phyloP scores from a whole-genome alignment of 2,797 vertebrate species.

The Cyclura pinguis region DNA sequence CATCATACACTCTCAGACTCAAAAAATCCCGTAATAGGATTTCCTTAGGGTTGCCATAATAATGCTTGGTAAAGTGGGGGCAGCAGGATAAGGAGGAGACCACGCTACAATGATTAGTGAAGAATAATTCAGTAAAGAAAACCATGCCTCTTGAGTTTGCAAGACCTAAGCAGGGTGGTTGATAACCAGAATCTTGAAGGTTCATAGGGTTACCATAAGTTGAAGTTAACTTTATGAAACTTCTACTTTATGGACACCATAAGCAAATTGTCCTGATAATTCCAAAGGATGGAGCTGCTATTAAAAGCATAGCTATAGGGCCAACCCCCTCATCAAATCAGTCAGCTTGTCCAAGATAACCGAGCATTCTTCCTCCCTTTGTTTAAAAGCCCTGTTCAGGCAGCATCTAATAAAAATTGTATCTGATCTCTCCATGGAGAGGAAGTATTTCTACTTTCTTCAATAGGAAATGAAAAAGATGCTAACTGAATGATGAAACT shows the following conservation, averaged over 20 bases:
- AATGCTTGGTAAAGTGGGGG: too few relatives aligned
- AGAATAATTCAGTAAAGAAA: too few relatives aligned
- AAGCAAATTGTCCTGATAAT: background rate
- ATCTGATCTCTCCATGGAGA: slow-evolving; percentile 53
- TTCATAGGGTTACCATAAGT: too few relatives aligned
- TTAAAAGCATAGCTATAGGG: background rate
- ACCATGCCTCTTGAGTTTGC: too few relatives aligned
- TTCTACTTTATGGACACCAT: background rate
- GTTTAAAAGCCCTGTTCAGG: slow-evolving; percentile 23
- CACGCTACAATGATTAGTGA: too few relatives aligned
- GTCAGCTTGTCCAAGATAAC: background rate
- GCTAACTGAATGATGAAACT: slow-evolving; percentile 31
- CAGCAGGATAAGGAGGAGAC: too few relatives aligned
- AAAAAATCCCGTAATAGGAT: too few relatives aligned
- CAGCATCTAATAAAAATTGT: slow-evolving; percentile 51
- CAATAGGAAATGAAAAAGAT: slow-evolving; percentile 66
- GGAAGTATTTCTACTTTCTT: slow-evolving; percentile 42
- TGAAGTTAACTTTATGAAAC: too few relatives aligned
- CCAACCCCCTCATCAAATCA: background rate
- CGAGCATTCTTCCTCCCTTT: background rate
- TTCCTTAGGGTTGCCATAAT: too few relatives aligned
- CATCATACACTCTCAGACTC: too few relatives aligned
- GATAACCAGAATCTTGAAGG: too few relatives aligned
- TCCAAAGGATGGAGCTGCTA: background rate
- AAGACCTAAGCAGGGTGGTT: too few relatives aligned